Conservation (phyloP, 2,113 vertebrate species). For the Lipophrys pholis region DNA sequence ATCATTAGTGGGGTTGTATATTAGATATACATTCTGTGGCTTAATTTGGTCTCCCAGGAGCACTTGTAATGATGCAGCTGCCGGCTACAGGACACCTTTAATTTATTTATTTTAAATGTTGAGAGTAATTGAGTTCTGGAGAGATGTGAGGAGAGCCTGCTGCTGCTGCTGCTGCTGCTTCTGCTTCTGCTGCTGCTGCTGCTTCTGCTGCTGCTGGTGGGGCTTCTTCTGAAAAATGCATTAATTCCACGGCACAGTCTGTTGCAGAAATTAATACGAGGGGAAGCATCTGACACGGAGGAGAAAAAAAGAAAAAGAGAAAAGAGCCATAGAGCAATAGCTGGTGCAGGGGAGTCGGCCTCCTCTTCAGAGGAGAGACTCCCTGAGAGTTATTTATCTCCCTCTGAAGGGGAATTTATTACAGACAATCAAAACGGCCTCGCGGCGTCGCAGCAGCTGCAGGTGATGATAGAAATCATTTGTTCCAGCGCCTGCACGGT, state of each 20-base stretch:
- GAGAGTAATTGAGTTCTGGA: constrained; percentile 82
- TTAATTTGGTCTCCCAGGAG: constrained; percentile 84
- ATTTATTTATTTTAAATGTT: constrained; percentile 85
- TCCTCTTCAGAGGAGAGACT: constrained; percentile 14
- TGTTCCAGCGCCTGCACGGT: constrained; percentile 14
- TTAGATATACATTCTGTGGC: constrained; percentile 83
- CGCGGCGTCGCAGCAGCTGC: constrained; percentile 45
- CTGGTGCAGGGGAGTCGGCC: constrained; percentile 4
- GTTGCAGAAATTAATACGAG: constrained; percentile 58
- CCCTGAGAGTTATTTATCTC: constrained; percentile 44
- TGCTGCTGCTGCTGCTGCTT: not conserved
- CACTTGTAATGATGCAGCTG: constrained; percentile 82
- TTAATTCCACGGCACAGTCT: constrained; percentile 63
- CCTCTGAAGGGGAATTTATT: constrained; percentile 64
- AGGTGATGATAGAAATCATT: constrained; percentile 59
- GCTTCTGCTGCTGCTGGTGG: not conserved
- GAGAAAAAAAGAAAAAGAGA: constrained; percentile 5
- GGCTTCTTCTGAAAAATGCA: constrained; percentile 60
- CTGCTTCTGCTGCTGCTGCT: constrained; percentile 12
- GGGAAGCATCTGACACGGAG: constrained; percentile 43
- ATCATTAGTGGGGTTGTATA: constrained; percentile 84
- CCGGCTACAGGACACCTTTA: constrained; percentile 76
- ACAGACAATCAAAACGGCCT: constrained; percentile 23
- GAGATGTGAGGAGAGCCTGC: constrained; percentile 67
- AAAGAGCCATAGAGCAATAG: constrained; percentile 1